phyloP scores from a whole-genome alignment of 2,113 vertebrate genomes.

The Tauraco erythrolophus region DNA sequence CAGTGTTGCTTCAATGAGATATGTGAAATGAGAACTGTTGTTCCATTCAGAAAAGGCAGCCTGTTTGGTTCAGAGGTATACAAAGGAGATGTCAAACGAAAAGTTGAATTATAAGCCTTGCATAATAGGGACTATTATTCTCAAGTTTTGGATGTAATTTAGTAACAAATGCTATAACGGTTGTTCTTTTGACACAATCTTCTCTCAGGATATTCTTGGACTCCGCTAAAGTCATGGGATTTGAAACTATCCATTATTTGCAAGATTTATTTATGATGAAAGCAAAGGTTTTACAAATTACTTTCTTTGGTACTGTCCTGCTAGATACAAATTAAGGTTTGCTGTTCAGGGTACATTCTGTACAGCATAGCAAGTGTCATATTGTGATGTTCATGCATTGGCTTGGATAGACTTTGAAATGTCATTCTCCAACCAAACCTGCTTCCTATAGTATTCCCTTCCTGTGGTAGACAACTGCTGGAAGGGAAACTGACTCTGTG shows the following conservation, averaged over 20 bases:
- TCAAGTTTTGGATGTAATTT: slow-evolving; percentile 26
- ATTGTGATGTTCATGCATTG: neutral
- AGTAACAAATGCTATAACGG: neutral
- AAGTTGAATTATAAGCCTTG: slow-evolving; percentile 27
- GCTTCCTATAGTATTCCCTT: neutral
- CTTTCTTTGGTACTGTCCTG: neutral
- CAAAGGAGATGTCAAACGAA: slow-evolving; percentile 47
- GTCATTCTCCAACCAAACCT: neutral
- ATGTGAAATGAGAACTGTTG: neutral
- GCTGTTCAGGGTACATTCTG: neutral
- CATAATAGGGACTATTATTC: slow-evolving; percentile 20
- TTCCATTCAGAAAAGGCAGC: slow-evolving; percentile 24
- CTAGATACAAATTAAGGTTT: neutral
- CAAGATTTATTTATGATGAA: neutral
- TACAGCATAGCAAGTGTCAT: neutral
- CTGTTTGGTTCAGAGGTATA: slow-evolving; percentile 4
- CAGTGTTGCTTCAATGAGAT: slow-evolving; percentile 25
- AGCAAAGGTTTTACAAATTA: neutral
- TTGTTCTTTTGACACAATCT: neutral
- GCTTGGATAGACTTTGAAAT: neutral
- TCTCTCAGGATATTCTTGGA: neutral
- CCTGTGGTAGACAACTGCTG: neutral
- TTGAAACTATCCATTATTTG: neutral
- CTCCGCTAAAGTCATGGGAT: neutral
- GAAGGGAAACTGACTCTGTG: neutral